phyloP scores from a whole-genome alignment of 2,888 invertebrate species.

The Hemicrepidius hirtus region DNA sequence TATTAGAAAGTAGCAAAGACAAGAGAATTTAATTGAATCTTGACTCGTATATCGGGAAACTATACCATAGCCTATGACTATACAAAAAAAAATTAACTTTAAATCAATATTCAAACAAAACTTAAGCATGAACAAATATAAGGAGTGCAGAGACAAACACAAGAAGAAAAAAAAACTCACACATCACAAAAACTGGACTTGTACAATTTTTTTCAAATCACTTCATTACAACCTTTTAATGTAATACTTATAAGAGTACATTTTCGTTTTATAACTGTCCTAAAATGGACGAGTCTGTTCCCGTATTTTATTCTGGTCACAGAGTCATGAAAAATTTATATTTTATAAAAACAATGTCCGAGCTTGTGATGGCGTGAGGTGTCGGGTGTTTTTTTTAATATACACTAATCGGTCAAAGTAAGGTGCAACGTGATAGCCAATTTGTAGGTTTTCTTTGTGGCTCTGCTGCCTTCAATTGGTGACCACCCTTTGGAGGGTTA shows the following conservation, averaged over 20 bases:
- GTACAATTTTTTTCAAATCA: constrained; percentile 21
- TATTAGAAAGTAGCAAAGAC: too few species aligned
- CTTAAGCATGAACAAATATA: constrained; percentile 16
- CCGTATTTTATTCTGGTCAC: constrained; percentile 15
- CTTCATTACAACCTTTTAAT: constrained; percentile 3
- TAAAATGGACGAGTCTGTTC: constrained; percentile 19
- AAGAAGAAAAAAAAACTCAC: constrained; percentile 20
- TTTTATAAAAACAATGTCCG: constrained; percentile 35
- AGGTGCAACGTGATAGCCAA: constrained; percentile 90
- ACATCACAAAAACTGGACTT: constrained; percentile 46
- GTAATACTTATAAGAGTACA: constrained; percentile 31
- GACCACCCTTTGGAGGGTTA: constrained; percentile 90
- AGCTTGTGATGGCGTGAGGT: constrained; percentile 48
- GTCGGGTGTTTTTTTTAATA: constrained; percentile 28
- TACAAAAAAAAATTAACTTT: too few species aligned
- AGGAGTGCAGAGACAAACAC: constrained; percentile 18
- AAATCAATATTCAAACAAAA: background rate
- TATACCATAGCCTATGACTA: too few species aligned
- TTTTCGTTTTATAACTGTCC: constrained; percentile 3
- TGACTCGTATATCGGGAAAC: too few species aligned
- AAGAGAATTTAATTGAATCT: too few species aligned
- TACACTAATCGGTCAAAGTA: constrained; percentile 84
- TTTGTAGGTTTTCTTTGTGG: constrained; percentile 87
- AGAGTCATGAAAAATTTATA: constrained; percentile 19
- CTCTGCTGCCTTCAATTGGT: constrained; percentile 86